These are phyloP conservation scores for Pseudachorutes palmiensis DNA, from an alignment of 1,140 invertebrate genomes.

Conservation along the genomic window DNA sequence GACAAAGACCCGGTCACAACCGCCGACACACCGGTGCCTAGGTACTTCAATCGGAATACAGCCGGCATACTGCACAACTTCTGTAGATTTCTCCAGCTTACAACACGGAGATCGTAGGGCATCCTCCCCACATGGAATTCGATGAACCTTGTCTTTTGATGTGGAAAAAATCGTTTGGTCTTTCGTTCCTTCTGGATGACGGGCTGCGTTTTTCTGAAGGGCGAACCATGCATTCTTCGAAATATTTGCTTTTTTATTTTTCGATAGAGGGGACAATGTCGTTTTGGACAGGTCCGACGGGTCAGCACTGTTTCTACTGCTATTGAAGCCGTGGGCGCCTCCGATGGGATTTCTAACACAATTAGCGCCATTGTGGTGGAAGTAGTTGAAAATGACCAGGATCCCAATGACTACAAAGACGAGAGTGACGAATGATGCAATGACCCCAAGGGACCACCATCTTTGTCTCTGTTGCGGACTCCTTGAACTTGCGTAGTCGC, in stretches of 20 bases:
- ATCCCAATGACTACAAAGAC: neutral
- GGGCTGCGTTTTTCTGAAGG: neutral
- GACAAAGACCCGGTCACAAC: neutral
- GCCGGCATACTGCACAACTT: neutral
- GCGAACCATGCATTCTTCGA: neutral
- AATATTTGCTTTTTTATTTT: neutral
- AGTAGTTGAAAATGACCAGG: neutral
- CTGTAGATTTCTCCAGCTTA: neutral
- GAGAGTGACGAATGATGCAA: neutral
- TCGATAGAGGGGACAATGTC: neutral
- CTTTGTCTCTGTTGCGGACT: neutral
- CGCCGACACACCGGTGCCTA: neutral
- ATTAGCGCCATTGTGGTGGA: neutral
- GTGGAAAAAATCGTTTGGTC: neutral
- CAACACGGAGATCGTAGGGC: neutral
- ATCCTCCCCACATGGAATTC: neutral
- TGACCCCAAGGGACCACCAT: neutral
- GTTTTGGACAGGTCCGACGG: neutral
- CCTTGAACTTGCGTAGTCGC: neutral
- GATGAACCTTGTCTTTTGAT: slow-evolving; percentile 3
- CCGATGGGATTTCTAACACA: neutral
- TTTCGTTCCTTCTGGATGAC: neutral
- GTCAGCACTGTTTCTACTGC: neutral
- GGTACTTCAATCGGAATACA: slow-evolving; percentile 4
- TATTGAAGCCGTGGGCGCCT: neutral